These are phyloP conservation scores for Anoplolepis gracilipes DNA, from an alignment of 1,140 invertebrate genomes.

Conservation along the genomic window DNA sequence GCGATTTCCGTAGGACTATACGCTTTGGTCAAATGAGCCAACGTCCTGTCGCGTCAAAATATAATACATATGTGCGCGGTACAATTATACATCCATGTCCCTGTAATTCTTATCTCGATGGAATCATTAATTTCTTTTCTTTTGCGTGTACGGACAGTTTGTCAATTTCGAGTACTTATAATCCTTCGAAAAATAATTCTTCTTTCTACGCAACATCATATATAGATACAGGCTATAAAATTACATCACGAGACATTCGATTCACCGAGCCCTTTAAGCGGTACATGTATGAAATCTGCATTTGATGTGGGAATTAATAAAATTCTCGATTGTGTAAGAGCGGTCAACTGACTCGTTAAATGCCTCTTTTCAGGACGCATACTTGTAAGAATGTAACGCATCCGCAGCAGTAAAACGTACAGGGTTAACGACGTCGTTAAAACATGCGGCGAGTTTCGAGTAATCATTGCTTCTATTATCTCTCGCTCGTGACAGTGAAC, in stretches of 20 bases:
- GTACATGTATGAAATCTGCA: background rate
- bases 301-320: background rate
- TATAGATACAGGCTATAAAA: background rate
- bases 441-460: slow-evolving; percentile 25
- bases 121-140: background rate
- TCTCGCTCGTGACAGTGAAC: slow-evolving; percentile 11
- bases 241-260: background rate
- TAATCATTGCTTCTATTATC: slow-evolving; percentile 43
- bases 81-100: slow-evolving; percentile 42
- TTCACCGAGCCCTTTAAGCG: background rate
- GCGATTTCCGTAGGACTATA: slow-evolving; percentile 67
- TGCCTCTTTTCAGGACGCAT: background rate
- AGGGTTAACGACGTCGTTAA: slow-evolving; percentile 60
- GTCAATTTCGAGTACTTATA: background rate
- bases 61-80: background rate
- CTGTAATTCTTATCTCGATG: slow-evolving; percentile 1
- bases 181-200: background rate
- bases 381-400: slow-evolving; percentile 20
- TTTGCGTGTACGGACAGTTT: background rate
- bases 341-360: slow-evolving; percentile 33
- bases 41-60: slow-evolving; percentile 38
- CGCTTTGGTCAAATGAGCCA: slow-evolving; percentile 54
- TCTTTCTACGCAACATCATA: background rate
- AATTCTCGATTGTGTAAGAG: slow-evolving; percentile 16
- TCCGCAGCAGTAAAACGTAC: slow-evolving; percentile 14